A percentile compares a stretch with the other conserved stretches of the same genome.
phyloP scores from a whole-genome alignment of 2,113 vertebrate species.

The Dascyllus trimaculatus region DNA sequence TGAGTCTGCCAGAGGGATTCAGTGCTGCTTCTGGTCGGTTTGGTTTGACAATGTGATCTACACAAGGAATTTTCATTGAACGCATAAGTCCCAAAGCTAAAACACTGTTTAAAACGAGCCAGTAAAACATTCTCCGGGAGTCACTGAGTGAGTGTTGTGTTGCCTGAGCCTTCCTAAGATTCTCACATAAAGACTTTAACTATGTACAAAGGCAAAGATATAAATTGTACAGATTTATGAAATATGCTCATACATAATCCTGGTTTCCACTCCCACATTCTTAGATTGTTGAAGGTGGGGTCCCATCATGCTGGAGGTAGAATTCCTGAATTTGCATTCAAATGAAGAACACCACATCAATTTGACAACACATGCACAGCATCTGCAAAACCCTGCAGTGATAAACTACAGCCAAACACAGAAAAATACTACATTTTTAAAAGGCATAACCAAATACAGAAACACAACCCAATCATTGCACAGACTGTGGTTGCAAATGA shows the following conservation, averaged over 20 bases:
- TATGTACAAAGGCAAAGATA: not conserved
- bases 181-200: not conserved
- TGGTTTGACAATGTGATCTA: constrained; percentile 31
- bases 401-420: too few relatives aligned
- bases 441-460: too few relatives aligned
- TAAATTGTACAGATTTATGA: not conserved
- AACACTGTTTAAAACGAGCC: constrained; percentile 30
- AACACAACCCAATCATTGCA: too few relatives aligned
- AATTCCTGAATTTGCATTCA: too few relatives aligned
- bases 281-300: too few relatives aligned
- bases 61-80: not conserved
- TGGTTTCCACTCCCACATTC: too few relatives aligned
- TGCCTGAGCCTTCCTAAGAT: not conserved
- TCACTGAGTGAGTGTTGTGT: not conserved
- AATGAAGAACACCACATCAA: too few relatives aligned
- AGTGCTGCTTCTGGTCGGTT: constrained; percentile 33
- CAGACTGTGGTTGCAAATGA: too few relatives aligned
- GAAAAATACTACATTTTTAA: too few relatives aligned
- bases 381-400: too few relatives aligned
- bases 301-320: too few relatives aligned
- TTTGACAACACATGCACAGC: too few relatives aligned
- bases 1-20: constrained; percentile 27
- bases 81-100: constrained; percentile 1
- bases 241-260: not conserved
- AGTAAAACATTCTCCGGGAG: constrained; percentile 16